Evolutionary conservation across 2,797 vertebrate species (phyloP).

Genomic region (Phalloptychus januarius): DNA sequence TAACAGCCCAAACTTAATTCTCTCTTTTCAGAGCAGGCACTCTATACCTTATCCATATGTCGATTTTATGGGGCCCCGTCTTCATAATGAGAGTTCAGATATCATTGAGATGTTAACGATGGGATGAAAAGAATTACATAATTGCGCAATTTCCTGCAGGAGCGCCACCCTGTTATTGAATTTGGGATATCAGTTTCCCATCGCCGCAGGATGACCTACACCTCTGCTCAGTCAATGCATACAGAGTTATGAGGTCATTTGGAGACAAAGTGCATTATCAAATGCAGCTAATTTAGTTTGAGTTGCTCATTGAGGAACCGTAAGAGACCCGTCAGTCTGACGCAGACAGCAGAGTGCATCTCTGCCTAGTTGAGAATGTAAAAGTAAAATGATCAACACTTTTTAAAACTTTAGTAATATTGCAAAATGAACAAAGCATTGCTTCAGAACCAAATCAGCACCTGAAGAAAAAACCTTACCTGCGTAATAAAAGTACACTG

Average conservation of each 20-base stretch:
- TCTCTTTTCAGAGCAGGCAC: constrained; percentile 19
- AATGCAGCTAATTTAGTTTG: constrained; percentile 33
- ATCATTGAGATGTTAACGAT: constrained; percentile 45
- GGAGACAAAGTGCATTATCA: constrained; percentile 52
- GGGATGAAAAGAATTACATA: constrained; percentile 49
- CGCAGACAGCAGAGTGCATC: constrained; percentile 19
- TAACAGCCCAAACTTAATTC: constrained; percentile 65
- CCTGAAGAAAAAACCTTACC: neutral
- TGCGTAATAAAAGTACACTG: neutral
- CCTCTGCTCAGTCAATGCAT: constrained; percentile 58
- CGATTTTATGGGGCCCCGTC: constrained; percentile 33
- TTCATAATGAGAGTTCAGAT: constrained; percentile 67
- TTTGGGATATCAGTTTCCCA: constrained; percentile 59
- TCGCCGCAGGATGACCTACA: constrained; percentile 43
- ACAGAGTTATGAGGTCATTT: constrained; percentile 55
- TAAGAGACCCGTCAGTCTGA: constrained; percentile 15
- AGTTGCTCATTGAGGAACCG: constrained; percentile 31
- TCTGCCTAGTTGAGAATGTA: constrained; percentile 5
- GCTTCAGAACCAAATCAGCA: neutral
- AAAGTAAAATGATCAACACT: neutral
- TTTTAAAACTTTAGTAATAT: neutral
- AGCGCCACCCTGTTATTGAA: constrained; percentile 52
- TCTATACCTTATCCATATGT: constrained; percentile 37
- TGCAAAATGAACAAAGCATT: neutral
- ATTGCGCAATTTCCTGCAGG: constrained; percentile 44